Evolutionary conservation across 2,888 invertebrate genomes (phyloP), one percentile per base, ranked within the genome.

Genomic region (Lissocephala sabroskyi): DNA sequence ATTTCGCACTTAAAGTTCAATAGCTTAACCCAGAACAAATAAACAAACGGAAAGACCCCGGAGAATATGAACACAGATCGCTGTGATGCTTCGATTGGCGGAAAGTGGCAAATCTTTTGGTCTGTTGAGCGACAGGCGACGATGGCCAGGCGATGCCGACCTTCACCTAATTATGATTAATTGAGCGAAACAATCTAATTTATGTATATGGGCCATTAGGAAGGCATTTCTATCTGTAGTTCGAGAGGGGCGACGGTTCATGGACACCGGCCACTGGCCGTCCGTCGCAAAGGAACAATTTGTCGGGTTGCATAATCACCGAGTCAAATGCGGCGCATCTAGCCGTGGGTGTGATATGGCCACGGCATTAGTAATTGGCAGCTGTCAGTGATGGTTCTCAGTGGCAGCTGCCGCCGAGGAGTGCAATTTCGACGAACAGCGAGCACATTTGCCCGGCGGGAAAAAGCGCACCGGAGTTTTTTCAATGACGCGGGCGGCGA

Each of bases 1-100:
- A 68, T 73, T 66, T 67, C 73, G 55, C 68, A 73, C 68, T 62
- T 50, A 65, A 58, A 67, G 52, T 59, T 67, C 51, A 59, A 59
- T 51, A 55, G 36, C 36, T 59, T 49, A 32, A 36, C 43, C 47
- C 40, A 52, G 52, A 51, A 59, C 51, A 65, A 57, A 59, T 53
- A 57, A 58, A 35, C 32, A 56, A 29, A 47, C 35, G 42, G 28
- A 43, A 9, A 29, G n/a, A 42, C 19, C n/a, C n/a, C n/a, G n/a
- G n/a, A n/a, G n/a, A n/a, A n/a, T n/a, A n/a, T n/a, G n/a, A n/a
- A n/a, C n/a, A n/a, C n/a, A n/a, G n/a, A n/a, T n/a, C n/a, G n/a
- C 23, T 23, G 23, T 23, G 23, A 3, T 23, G 23, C 7, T 23
- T 23, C 7, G 23, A 23, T 23, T 23, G 7, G 3, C 7, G 4